Conservation (phyloP, 2,113 vertebrate genomes). For the Anarrhichthys ocellatus region DNA sequence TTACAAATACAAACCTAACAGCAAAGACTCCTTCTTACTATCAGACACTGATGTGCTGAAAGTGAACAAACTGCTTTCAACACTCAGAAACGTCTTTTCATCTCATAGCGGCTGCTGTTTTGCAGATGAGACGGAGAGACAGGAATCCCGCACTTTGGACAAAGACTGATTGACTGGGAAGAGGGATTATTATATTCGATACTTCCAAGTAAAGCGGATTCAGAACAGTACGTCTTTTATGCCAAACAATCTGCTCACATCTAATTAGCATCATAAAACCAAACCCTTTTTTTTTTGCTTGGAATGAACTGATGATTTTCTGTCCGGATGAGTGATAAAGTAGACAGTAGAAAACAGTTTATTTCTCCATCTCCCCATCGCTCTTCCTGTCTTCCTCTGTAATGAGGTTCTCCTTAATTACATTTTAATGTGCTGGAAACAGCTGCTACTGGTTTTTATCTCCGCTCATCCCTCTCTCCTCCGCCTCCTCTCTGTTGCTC, state of each 20-base stretch:
- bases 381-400: slow-evolving; percentile 61
- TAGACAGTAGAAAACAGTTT: slow-evolving; percentile 53
- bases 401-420: slow-evolving; percentile 76
- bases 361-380: slow-evolving; percentile 48
- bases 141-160: slow-evolving; percentile 41
- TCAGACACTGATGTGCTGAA: not conserved
- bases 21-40: not conserved
- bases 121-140: slow-evolving; percentile 49
- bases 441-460: slow-evolving; percentile 67
- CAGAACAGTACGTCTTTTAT: slow-evolving; percentile 51
- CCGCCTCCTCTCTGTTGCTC: not conserved
- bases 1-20: not conserved
- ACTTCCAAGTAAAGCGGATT: slow-evolving; percentile 58
- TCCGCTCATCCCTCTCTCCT: slow-evolving; percentile 26
- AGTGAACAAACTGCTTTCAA: not conserved
- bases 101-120: slow-evolving; percentile 23
- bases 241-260: slow-evolving; percentile 60
- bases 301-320: slow-evolving; percentile 63
- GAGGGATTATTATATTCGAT: slow-evolving; percentile 46
- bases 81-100: not conserved
- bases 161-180: slow-evolving; percentile 57
- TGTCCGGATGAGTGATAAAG: slow-evolving; percentile 65
- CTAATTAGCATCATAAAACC: slow-evolving; percentile 57
- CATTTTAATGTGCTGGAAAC: slow-evolving; percentile 78
- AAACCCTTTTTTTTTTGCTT: slow-evolving; percentile 19